Conservation (phyloP, 2,888 invertebrate species). For the Brachycybe producta region DNA sequence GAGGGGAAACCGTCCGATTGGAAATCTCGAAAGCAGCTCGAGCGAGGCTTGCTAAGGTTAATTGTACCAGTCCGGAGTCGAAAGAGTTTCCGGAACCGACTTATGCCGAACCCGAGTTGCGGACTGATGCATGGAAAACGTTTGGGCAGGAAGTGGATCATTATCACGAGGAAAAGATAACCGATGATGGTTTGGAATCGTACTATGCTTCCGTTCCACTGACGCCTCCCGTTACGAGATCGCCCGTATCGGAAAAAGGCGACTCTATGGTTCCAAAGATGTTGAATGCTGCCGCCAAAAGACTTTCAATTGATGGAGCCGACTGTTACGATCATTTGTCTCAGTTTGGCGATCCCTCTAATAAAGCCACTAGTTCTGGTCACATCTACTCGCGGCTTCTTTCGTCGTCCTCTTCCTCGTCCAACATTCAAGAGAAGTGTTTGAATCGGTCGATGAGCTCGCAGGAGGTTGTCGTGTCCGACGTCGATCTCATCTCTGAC, state of each 20-base stretch:
- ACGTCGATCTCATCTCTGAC: neutral
- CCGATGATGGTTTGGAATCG: neutral
- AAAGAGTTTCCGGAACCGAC: constrained; percentile 11
- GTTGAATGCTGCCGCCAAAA: neutral
- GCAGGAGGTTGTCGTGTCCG: neutral
- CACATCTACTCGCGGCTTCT: constrained; percentile 5
- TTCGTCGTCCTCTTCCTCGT: neutral
- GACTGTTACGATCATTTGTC: constrained; percentile 11
- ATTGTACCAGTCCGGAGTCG: neutral
- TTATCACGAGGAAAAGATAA: constrained; percentile 16
- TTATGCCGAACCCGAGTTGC: constrained; percentile 14
- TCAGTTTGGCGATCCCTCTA: neutral
- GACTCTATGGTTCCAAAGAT: constrained; percentile 4
- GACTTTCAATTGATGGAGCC: neutral
- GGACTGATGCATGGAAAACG: constrained; percentile 20
- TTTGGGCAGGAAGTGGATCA: constrained; percentile 15
- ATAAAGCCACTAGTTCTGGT: neutral
- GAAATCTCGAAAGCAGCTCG: constrained; percentile 6
- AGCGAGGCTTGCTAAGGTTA: constrained; percentile 7
- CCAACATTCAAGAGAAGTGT: neutral
- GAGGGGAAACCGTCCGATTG: neutral
- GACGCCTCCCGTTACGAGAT: neutral
- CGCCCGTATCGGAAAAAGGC: neutral
- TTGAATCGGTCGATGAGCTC: neutral
- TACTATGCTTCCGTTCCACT: neutral